Conservation (phyloP, 2,113 vertebrate species). For the Stomatorhinus ivindoensis region DNA sequence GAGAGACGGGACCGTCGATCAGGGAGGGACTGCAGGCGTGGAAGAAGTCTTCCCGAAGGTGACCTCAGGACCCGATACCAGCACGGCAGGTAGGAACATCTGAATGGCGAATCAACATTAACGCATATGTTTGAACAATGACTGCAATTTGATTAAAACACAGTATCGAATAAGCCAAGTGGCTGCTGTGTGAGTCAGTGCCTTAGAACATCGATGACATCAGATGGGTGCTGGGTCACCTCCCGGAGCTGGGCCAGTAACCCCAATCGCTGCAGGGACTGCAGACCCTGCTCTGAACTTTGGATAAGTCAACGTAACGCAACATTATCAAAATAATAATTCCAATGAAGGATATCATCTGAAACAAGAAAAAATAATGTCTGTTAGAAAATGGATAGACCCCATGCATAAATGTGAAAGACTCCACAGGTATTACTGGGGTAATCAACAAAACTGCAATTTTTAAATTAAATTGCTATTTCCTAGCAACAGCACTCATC, state of each 20-base stretch:
- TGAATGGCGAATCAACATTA: background rate
- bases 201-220: background rate
- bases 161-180: background rate
- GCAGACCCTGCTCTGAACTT: background rate
- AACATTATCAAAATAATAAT: slow-evolving; percentile 25
- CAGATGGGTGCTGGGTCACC: background rate
- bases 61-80: background rate
- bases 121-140: background rate
- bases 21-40: background rate
- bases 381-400: background rate
- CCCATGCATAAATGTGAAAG: background rate
- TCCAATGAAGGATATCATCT: slow-evolving; percentile 15
- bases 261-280: background rate
- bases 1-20: background rate
- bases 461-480: background rate
- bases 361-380: background rate
- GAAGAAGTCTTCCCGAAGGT: background rate
- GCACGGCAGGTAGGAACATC: slow-evolving; percentile 34
- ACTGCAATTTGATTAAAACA: slow-evolving; percentile 13
- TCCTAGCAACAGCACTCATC: background rate
- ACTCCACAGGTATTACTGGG: background rate
- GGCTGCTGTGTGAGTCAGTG: background rate
- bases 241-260: background rate
- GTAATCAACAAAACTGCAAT: background rate
- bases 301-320: background rate